These are phyloP conservation scores for Drosophila hydei DNA, from an alignment of 1,140 invertebrate genomes.

Conservation along the genomic window DNA sequence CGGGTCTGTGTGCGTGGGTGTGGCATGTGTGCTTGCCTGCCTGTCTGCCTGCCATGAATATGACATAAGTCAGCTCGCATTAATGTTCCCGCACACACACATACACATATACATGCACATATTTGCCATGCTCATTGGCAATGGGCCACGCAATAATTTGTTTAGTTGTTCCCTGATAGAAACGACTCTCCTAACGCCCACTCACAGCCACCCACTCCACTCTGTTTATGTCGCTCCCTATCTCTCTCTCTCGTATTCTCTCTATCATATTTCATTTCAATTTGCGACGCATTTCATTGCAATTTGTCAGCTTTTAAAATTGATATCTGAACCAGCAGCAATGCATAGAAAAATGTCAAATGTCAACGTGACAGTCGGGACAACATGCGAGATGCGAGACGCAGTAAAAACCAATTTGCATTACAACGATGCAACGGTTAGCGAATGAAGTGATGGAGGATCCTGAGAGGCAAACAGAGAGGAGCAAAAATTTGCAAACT, in stretches of 20 bases:
- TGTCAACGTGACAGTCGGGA: slow-evolving; percentile 48
- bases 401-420: slow-evolving; percentile 45
- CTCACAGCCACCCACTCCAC: neutral
- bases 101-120: slow-evolving; percentile 34
- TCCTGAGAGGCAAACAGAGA: neutral
- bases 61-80: slow-evolving; percentile 61
- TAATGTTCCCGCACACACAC: slow-evolving; percentile 30
- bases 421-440: slow-evolving; percentile 15
- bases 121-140: slow-evolving; percentile 3
- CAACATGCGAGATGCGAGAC: slow-evolving; percentile 35
- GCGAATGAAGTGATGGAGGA: neutral
- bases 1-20: slow-evolving; percentile 20
- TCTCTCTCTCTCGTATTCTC: neutral
- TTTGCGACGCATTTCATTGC: slow-evolving; percentile 39
- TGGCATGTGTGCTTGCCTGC: slow-evolving; percentile 48
- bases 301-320: slow-evolving; percentile 52
- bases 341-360: slow-evolving; percentile 43
- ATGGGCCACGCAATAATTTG: slow-evolving; percentile 44
- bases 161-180: slow-evolving; percentile 48
- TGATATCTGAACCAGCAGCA: slow-evolving; percentile 46
- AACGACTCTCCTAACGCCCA: slow-evolving; percentile 34
- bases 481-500: neutral
- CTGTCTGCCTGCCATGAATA: slow-evolving; percentile 55
- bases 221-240: neutral
- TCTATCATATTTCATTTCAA: slow-evolving; percentile 35